Base-by-base conservation (phyloP, 2,888 invertebrate genomes). In the Ariolimax columbianus region DNA sequence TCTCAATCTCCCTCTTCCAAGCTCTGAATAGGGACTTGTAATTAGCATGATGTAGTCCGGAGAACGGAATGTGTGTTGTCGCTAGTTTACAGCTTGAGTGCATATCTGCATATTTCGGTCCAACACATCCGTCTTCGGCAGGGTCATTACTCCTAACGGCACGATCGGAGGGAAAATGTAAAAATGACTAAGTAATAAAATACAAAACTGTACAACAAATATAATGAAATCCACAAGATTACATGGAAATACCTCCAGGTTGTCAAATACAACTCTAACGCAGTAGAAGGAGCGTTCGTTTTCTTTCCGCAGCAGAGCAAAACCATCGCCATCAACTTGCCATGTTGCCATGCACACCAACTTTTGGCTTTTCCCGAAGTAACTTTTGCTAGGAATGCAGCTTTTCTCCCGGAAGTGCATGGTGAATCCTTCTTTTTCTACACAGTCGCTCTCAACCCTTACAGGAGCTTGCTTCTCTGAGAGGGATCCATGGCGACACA, bases 391-490 rank as follows among this genome's bases (percentile, higher is more conserved):
- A 0, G 88, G 86, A 3, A 86, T 77, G 75, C 89, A 89, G 26
- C 73, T 73, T 51, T 82, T 47, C 33, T 89, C 77, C 14, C 87
- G 83, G 82, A 89, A 86, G 55, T 84, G 72, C 73, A 89, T 81
- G 6, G 82, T 79, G 6, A 89, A 59, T 0, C 89, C 88, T 66
- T 89, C 89, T 0, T 85, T 86, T 33, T 77, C 55, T 40, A 87
- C 83, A 47, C 89, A 89, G 73, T 87, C 87, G 79, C 89, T 89
- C 77, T 89, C 89, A 9, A 89, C 68, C 4, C 89, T 84, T 7
- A 87, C 81, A 14, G 87, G 83, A 26, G 87, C 82, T 19, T 77
- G 75, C 47, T 66, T 83, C 33, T 82, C 80, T 30, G 36, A 9
- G 6, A 43, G 9, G 19, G 70, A 9, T 4, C 30, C n/a, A 51